A percentile compares a stretch with the other conserved stretches of the same genome.
Conservation (phyloP, 2,888 invertebrate species). For the Clusia tigrina region DNA sequence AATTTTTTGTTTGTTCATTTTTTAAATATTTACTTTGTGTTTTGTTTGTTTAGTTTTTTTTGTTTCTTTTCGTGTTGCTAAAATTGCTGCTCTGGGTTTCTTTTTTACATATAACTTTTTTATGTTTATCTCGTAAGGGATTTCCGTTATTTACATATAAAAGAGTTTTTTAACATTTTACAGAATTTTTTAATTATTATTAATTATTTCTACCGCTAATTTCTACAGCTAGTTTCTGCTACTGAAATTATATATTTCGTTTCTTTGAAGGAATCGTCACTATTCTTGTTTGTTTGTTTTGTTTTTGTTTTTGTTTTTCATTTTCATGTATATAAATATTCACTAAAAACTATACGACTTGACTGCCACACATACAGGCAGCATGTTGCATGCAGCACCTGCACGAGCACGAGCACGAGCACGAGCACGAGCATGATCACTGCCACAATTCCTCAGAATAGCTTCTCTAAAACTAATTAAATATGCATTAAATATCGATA, state of each 20-base stretch:
- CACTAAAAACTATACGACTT: slow-evolving; percentile 1
- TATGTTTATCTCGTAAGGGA: too few species aligned
- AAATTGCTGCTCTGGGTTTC: too few species aligned
- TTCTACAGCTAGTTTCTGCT: not conserved
- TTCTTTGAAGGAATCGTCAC: not conserved
- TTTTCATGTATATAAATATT: slow-evolving; percentile 1
- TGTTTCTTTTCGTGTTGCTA: too few species aligned
- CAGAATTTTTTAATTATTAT: not conserved
- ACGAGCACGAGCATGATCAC: not conserved
- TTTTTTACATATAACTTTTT: too few species aligned
- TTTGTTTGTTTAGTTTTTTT: slow-evolving; percentile 28
- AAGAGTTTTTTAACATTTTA: slow-evolving; percentile 18
- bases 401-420: not conserved
- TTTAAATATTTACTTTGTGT: slow-evolving; percentile 10
- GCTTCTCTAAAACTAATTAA: slow-evolving; percentile 27
- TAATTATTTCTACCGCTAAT: not conserved
- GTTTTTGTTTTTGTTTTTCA: not conserved
- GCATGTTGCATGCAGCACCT: not conserved
- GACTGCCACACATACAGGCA: not conserved
- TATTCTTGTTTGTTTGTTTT: not conserved
- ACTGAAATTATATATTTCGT: not conserved
- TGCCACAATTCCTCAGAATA: not conserved
- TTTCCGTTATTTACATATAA: slow-evolving; percentile 16
- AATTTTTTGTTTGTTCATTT: slow-evolving; percentile 27
- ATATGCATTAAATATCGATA: slow-evolving; percentile 29